phyloP scores from a whole-genome alignment of 1,140 invertebrate genomes.

The Ericerus pela region DNA sequence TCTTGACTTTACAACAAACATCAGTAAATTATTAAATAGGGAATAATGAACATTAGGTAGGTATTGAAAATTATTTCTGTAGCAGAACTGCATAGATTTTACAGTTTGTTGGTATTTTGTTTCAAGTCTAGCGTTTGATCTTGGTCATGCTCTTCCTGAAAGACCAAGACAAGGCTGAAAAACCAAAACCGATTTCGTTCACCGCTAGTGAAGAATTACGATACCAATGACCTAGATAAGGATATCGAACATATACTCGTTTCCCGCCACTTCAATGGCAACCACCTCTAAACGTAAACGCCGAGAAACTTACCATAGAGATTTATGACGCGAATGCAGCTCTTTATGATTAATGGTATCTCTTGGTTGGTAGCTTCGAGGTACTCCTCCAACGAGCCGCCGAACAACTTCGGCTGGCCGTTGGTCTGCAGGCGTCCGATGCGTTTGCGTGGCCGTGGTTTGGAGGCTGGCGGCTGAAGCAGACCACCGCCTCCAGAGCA shows the following conservation, averaged over 20 bases:
- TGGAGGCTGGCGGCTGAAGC: constrained; percentile 25
- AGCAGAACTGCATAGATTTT: no score
- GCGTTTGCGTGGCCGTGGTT: constrained; percentile 49
- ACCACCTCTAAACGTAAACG: background rate
- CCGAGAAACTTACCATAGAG: constrained; percentile 47
- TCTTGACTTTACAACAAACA: no score
- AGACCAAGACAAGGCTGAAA: no score
- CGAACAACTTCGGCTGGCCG: constrained; percentile 76
- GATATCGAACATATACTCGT: background rate
- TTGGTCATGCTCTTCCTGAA: no score
- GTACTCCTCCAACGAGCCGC: constrained; percentile 85
- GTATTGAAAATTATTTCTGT: no score
- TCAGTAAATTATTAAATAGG: no score
- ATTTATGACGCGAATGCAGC: constrained; percentile 85
- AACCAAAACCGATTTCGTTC: no score
- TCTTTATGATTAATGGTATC: constrained; percentile 76
- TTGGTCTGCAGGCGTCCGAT: constrained; percentile 58
- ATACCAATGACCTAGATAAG: background rate
- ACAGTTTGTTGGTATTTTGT: no score
- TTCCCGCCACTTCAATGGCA: background rate
- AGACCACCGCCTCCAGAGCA: background rate
- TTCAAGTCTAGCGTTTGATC: no score
- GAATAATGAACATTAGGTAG: no score
- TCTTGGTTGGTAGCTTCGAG: constrained; percentile 71
- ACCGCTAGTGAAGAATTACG: no score